phyloP scores from a whole-genome alignment of 30 jellyfish, hydroid and myxozoan genomes.

The Aurelia sp. region DNA sequence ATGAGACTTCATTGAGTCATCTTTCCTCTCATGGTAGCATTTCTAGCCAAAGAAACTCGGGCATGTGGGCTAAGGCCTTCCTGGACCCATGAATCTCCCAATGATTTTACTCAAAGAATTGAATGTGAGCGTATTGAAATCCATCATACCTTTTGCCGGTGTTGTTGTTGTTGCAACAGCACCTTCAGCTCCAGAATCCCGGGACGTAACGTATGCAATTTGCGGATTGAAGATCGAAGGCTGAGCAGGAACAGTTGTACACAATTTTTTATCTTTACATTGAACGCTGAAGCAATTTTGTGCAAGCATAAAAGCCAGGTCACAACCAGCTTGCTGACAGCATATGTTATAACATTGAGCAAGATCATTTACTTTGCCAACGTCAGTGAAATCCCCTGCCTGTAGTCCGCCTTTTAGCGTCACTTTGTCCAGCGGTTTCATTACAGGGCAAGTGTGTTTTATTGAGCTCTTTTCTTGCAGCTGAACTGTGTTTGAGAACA shows the following conservation, averaged over 20 bases:
- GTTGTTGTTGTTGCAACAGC: conserved; percentile 37
- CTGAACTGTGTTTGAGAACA: conserved; percentile 46
- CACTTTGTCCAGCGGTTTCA: conserved; percentile 85
- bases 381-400: conserved; percentile 99
- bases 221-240: conserved; percentile 98
- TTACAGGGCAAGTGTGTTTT: conserved; percentile 78
- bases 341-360: conserved; percentile 96
- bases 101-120: too few relatives aligned
- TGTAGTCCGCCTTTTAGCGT: conserved; percentile 98
- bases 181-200: conserved; percentile 52
- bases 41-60: too few relatives aligned
- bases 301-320: conserved; percentile 96
- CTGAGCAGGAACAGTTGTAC: conserved; percentile 96
- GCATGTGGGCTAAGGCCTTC: too few relatives aligned
- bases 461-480: conserved; percentile 77
- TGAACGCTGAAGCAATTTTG: conserved; percentile 97
- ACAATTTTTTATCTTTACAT: conserved; percentile 89
- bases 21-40: too few relatives aligned
- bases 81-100: too few relatives aligned
- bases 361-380: conserved; percentile 82
- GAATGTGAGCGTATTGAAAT: too few relatives aligned
- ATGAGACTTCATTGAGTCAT: too few relatives aligned
- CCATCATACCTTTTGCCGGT: conserved; percentile 6
- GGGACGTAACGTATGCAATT: conserved; percentile 83
- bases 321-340: conserved; percentile 96